Conservation (phyloP, 2,888 invertebrate genomes). For the Lasioglossum pauxillum region DNA sequence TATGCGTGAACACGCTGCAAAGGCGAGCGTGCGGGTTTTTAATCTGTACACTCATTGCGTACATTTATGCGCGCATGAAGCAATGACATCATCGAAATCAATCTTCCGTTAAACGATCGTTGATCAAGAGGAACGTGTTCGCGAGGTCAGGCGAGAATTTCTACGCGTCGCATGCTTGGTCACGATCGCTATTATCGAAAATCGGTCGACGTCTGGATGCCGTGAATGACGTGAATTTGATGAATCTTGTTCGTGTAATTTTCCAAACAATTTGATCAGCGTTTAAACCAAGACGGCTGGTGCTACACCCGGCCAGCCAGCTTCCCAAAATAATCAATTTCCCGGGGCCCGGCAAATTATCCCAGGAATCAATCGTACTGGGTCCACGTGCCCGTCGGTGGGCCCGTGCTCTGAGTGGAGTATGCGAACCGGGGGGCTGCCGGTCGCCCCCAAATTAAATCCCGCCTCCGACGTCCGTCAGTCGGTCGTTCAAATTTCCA, state of each 20-base stretch:
- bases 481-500: constrained; percentile 29
- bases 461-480: constrained; percentile 26
- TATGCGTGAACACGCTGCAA: constrained; percentile 31
- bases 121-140: constrained; percentile 11
- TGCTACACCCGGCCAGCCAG: too few species aligned
- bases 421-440: not conserved
- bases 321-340: not conserved
- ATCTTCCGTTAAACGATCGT: constrained; percentile 31
- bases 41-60: constrained; percentile 51
- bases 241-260: not conserved
- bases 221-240: not conserved
- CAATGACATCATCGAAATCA: constrained; percentile 40
- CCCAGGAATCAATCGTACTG: constrained; percentile 1
- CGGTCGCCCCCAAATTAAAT: constrained; percentile 23
- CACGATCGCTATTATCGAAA: not conserved
- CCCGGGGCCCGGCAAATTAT: not conserved
- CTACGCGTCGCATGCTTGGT: not conserved
- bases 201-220: not conserved
- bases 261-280: not conserved
- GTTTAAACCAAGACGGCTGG: not conserved
- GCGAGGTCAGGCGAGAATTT: constrained; percentile 23
- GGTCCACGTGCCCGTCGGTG: not conserved
- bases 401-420: not conserved
- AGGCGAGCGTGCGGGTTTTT: constrained; percentile 26
- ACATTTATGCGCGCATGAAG: constrained; percentile 23